Conservation (phyloP, 2,888 invertebrate genomes). For the Protophormia terraenovae region DNA sequence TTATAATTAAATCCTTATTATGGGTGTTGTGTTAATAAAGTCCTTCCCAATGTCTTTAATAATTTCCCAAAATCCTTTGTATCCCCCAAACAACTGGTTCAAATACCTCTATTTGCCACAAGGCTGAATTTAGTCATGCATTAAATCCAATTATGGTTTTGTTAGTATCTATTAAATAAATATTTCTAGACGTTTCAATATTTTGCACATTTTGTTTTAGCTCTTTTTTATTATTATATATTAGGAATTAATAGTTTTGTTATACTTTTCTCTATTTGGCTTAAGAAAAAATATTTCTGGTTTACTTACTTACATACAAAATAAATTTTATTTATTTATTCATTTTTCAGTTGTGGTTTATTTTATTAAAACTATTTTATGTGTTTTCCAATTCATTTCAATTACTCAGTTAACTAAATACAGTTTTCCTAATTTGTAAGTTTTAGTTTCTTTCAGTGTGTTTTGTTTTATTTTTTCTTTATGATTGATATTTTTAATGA, state of each 20-base stretch:
- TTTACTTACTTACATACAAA: background rate
- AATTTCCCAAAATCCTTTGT: too few relatives aligned
- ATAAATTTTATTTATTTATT: background rate
- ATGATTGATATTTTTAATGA: constrained; percentile 17
- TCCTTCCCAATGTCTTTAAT: too few relatives aligned
- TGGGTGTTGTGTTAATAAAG: too few relatives aligned
- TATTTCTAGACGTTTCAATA: constrained; percentile 27
- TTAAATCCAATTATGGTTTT: background rate
- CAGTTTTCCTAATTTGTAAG: constrained; percentile 29
- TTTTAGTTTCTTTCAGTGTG: constrained; percentile 1
- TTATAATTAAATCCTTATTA: too few relatives aligned
- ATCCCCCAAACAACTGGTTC: background rate
- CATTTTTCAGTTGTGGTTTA: background rate
- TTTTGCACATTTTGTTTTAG: background rate
- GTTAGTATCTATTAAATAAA: constrained; percentile 8
- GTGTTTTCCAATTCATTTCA: background rate
- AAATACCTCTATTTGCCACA: background rate
- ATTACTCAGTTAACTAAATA: background rate
- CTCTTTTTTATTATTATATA: background rate
- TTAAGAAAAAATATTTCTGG: constrained; percentile 25
- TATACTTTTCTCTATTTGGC: constrained; percentile 26
- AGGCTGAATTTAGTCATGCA: background rate
- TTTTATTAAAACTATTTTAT: background rate
- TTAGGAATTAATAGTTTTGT: background rate
- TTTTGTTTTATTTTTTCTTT: constrained; percentile 13